Base-by-base conservation (phyloP, 2,797 vertebrate genomes). In the Etheostoma perlongum region DNA sequence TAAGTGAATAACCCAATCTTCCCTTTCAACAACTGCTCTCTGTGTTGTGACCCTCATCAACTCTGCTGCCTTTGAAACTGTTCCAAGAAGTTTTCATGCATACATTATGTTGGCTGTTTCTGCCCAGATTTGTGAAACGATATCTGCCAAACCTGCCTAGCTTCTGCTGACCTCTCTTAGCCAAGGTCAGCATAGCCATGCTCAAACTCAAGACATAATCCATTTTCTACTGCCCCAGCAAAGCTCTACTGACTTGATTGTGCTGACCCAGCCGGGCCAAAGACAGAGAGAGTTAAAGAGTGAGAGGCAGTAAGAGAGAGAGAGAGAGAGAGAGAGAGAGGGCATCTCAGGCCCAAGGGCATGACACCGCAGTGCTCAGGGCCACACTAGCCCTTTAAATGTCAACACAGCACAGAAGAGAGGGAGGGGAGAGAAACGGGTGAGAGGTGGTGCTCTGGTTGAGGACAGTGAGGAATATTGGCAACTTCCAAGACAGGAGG, bases 371-470 rank as follows among this genome's bases (percentile, higher is more conserved):
- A 88, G 82, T 81, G 95, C 95, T 95, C 67, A 88, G 92, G 94
- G 95, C 94, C 93, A 95, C 88, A 33, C 86, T 74, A 93, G 94
- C 94, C 94, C 94, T 95, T 96, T 96, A 96, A 96, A 96, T 95
- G 95, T 95, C 95, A 96, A 80, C 89, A 84, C 86, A 88, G 91
- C 85, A 78, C 67, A 60, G 74, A 82, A 86, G 81, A 68, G 76
- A 60, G 78, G 46, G 54, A 75, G 59, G 77, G 81, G 76, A 85
- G 72, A 55, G 81, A 67, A 70, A 68, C 55, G 72, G 85, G 78
- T 63, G 81, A 85, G 85, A 30, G 30, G 30, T 30, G 14, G 59
- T 30, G 47, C 67, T 75, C 65, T 64, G 68, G 88, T 73, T 83
- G 89, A 88, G 70, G 78, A 82, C 70, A 58, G 52, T 11, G 66